Percentiles rank a stretch among this genome's conserved stretches.
These are phyloP conservation scores for Oscarella lobularis DNA, from an alignment of 37 sponge, comb jelly and placozoan genomes.

Conservation along the genomic window DNA sequence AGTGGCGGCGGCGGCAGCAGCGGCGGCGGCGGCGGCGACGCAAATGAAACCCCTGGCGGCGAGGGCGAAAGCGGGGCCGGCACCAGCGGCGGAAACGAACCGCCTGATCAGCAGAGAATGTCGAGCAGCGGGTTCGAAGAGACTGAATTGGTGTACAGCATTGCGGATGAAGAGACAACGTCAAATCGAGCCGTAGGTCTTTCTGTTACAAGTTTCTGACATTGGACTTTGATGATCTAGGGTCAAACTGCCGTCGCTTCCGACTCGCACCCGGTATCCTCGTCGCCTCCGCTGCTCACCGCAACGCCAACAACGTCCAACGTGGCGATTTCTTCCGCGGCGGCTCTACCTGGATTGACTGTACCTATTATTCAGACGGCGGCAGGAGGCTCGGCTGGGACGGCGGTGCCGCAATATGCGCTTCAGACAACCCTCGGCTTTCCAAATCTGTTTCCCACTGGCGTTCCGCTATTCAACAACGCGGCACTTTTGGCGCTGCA, in stretches of 20 bases:
- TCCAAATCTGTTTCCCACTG: background rate
- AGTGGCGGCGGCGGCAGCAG: slow-evolving; percentile 26
- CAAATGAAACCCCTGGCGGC: slow-evolving; percentile 7
- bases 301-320: too few species aligned
- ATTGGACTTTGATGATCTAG: too few species aligned
- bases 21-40: too few species aligned
- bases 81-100: too few species aligned
- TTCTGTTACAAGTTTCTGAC: background rate
- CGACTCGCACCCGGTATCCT: too few species aligned
- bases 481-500: too few species aligned
- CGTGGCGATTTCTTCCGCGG: too few species aligned
- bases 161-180: slow-evolving; percentile 33
- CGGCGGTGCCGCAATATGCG: background rate
- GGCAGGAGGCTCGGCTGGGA: background rate
- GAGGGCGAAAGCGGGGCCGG: too few species aligned
- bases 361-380: background rate
- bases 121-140: slow-evolving; percentile 85
- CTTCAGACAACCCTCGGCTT: background rate
- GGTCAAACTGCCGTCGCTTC: too few species aligned
- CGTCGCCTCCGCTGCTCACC: too few species aligned
- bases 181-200: too few species aligned
- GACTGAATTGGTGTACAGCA: slow-evolving; percentile 82
- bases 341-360: background rate
- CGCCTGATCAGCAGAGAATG: slow-evolving; percentile 86
- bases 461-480: background rate